Base-by-base conservation (phyloP, 2,113 vertebrate species). In the Dipodomys ordii region DNA sequence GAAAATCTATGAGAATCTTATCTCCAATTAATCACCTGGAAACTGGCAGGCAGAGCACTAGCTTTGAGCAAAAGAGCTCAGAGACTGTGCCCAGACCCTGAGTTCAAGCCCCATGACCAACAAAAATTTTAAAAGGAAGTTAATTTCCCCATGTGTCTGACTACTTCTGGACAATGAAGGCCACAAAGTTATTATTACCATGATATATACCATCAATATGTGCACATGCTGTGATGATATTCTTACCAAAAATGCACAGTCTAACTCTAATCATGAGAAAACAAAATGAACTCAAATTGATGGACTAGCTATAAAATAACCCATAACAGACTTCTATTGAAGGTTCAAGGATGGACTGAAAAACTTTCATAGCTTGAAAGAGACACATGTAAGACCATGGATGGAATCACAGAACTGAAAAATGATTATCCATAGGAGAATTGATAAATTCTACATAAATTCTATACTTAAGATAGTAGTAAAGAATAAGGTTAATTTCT, bases 401-500 rank as follows among this genome's bases (percentile, higher is more conserved):
- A 62, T 23, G 32, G 28, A n/a, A 82, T 83, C 35, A 96, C 0
- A 86, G 13, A 60, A 95, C 22, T 89, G 27, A 88, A 85, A 96
- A 88, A 53, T 62, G 30, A 69, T 4, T 44, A 57, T 72, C 57
- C 83, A 46, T n/a, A 7, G 19, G 12, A 80, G 88, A 94, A 91
- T 30, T 71, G n/a, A 19, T 76, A 20, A 83, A 91, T 60, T 91
- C 19, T 68, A 53, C 82, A 6, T 83, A 88, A 77, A 35, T 88
- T 84, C 35, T 88, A 25, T 65, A 85, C 32, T 95, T 92, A 35
- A 89, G 65, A 74, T 92, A 71, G 73, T n/a, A 94, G 82, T 67
- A 60, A 39, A 80, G 49, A 88, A 46, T 73, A 92, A 94, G 20
- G 39, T 73, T 86, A 89, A 92, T 86, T 92, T 88, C 46, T 87